Evolutionary conservation across 2,113 vertebrate species (phyloP).

Genomic region (Microtus ochrogaster): DNA sequence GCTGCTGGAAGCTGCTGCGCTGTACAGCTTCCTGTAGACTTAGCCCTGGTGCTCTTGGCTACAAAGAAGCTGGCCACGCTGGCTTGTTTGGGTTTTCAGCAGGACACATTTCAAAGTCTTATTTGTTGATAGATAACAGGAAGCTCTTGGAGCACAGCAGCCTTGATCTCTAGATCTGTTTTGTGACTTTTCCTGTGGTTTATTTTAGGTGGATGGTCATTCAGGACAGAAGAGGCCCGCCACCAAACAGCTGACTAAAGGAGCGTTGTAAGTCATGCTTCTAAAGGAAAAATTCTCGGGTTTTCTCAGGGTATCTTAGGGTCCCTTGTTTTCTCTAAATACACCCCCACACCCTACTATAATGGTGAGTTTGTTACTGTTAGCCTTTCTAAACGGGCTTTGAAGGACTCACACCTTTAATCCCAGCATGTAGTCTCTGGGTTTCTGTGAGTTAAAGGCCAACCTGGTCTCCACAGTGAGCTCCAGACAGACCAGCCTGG

Average conservation of each 20-base stretch:
- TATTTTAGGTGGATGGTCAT: slow-evolving; percentile 86
- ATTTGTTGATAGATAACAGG: not conserved
- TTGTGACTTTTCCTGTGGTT: slow-evolving; percentile 61
- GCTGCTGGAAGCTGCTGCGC: not conserved
- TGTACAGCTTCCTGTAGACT: not conserved
- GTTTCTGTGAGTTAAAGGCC: not conserved
- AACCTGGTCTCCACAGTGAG: not conserved
- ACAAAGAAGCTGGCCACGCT: not conserved
- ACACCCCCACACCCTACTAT: not conserved
- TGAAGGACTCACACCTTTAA: not conserved
- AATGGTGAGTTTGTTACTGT: not conserved
- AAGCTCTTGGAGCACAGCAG: not conserved
- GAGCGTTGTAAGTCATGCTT: slow-evolving; percentile 92
- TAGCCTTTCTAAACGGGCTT: not conserved
- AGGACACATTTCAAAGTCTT: not conserved
- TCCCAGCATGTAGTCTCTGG: not conserved
- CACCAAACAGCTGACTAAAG: slow-evolving; percentile 93
- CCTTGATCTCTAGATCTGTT: not conserved
- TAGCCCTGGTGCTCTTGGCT: not conserved
- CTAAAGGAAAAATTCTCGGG: slow-evolving; percentile 41
- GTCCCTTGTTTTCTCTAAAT: slow-evolving; percentile 14
- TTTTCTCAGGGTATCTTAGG: not conserved
- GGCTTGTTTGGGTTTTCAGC: not conserved
- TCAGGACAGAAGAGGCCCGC: slow-evolving; percentile 92
- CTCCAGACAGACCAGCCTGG: no score